Evolutionary conservation across 2,113 vertebrate species (phyloP).

Genomic region (Leucopsar rothschildi): DNA sequence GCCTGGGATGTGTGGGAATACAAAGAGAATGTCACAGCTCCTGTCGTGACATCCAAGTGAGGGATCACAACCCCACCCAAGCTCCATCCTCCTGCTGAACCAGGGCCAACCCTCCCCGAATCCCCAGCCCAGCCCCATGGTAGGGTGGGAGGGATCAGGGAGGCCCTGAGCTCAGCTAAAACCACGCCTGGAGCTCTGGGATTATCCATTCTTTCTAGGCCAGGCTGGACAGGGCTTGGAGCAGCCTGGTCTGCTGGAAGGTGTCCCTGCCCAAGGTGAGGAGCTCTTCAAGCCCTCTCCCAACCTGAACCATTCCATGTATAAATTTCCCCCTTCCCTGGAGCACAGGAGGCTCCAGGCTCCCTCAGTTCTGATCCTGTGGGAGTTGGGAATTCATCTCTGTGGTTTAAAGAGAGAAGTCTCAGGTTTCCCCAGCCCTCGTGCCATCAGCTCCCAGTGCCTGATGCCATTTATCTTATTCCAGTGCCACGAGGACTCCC

Average conservation of each 20-base stretch:
- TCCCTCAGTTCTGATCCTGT: neutral
- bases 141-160: neutral
- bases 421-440: neutral
- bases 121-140: accelerated
- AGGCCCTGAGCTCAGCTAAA: neutral
- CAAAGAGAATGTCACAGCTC: too few species aligned
- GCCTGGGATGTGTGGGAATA: accelerated
- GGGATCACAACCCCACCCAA: neutral
- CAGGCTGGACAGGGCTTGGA: neutral
- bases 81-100: neutral
- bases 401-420: neutral
- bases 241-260: neutral
- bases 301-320: neutral
- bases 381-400: neutral
- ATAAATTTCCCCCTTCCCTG: neutral
- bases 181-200: neutral
- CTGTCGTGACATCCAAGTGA: neutral
- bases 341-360: neutral
- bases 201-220: neutral
- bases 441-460: neutral
- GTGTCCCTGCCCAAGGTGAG: neutral
- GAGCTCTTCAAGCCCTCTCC: neutral
- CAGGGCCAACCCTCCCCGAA: neutral
- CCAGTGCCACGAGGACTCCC: neutral
- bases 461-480: neutral